Percentiles rank a stretch among this genome's conserved stretches.
These are phyloP conservation scores for Chromoteleia sp. DNA, from an alignment of 2,888 invertebrate genomes.

Conservation along the genomic window DNA sequence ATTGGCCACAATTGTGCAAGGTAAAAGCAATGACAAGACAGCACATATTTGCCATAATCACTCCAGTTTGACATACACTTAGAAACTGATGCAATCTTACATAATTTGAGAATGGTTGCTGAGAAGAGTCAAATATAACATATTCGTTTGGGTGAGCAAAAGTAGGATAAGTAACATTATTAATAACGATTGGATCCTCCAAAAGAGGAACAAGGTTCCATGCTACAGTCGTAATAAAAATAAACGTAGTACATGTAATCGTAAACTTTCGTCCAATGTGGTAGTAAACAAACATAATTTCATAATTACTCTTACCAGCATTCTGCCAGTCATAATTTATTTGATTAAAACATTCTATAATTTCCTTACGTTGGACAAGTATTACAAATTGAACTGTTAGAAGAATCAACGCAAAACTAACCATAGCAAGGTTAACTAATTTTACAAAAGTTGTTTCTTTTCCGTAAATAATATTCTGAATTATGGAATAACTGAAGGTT, in stretches of 20 bases:
- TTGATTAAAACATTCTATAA: neutral
- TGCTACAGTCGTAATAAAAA: neutral
- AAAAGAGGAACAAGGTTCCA: neutral
- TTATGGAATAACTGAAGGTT: neutral
- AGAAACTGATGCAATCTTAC: conserved; percentile 26
- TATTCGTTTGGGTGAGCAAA: conserved; percentile 9
- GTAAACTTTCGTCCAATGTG: neutral
- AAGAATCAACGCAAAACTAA: neutral
- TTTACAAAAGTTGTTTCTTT: neutral
- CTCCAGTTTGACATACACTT: conserved; percentile 14
- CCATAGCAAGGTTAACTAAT: neutral
- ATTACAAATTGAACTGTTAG: neutral
- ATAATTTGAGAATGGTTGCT: neutral
- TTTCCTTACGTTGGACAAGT: neutral
- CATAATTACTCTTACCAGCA: no score
- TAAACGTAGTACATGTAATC: neutral
- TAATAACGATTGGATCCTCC: neutral
- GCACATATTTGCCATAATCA: conserved; percentile 40
- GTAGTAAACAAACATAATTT: conserved; percentile 1
- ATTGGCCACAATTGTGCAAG: conserved; percentile 34
- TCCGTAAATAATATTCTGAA: neutral
- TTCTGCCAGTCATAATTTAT: neutral
- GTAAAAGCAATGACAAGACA: conserved; percentile 25
- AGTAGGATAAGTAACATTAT: neutral
- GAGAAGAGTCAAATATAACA: conserved; percentile 11